These are phyloP conservation scores for Ooceraea biroi DNA, from an alignment of 1,140 invertebrate genomes.

Conservation along the genomic window DNA sequence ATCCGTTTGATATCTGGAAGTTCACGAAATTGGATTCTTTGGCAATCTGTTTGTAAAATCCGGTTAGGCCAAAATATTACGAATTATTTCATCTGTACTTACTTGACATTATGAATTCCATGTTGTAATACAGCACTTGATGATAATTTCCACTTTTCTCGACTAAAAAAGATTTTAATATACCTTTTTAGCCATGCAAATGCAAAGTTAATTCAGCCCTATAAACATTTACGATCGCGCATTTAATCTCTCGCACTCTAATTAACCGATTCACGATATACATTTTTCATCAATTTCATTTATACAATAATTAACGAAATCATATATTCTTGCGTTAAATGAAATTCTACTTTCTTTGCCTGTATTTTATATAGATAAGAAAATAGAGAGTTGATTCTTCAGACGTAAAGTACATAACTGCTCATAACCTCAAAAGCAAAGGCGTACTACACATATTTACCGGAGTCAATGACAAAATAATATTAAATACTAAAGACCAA, in stretches of 20 bases:
- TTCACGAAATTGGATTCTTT: neutral
- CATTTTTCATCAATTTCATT: neutral
- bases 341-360: neutral
- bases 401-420: no score
- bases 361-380: no score
- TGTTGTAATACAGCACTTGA: neutral
- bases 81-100: neutral
- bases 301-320: neutral
- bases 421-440: no score
- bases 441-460: no score
- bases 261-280: neutral
- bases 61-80: neutral
- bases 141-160: neutral
- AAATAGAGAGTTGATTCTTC: no score
- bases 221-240: neutral
- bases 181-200: neutral
- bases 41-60: neutral
- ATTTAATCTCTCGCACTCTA: neutral
- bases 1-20: constrained; percentile 1
- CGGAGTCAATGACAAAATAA: no score
- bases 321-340: no score
- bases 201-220: neutral
- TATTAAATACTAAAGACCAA: no score
- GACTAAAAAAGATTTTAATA: neutral
- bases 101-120: constrained; percentile 42